A percentile compares a stretch with the other conserved stretches of the same genome.
Conservation (phyloP, 2,888 invertebrate species). For the Epirrhoe tristata region DNA sequence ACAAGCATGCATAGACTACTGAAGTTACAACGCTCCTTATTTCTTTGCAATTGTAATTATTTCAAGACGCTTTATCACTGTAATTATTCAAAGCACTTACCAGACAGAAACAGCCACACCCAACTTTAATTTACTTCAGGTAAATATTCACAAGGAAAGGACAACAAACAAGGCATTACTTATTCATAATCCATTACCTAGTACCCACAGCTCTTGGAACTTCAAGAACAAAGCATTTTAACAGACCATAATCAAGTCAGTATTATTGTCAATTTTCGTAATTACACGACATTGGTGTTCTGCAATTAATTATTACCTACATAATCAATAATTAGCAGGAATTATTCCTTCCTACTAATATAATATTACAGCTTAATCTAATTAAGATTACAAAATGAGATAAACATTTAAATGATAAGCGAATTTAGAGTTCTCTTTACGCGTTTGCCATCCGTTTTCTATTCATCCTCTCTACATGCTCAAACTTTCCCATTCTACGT, state of each 20-base stretch:
- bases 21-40: too few species aligned
- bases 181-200: conserved; percentile 16
- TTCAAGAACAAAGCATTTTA: conserved; percentile 13
- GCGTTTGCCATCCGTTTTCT: too few species aligned
- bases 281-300: neutral
- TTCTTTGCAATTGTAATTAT: neutral
- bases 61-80: neutral
- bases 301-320: too few species aligned
- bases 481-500: too few species aligned
- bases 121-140: conserved; percentile 4
- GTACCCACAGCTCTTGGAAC: conserved; percentile 1
- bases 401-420: too few species aligned
- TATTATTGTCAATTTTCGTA: conserved; percentile 1
- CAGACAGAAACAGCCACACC: neutral
- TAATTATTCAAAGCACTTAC: neutral
- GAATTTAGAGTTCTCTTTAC: too few species aligned
- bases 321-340: too few species aligned
- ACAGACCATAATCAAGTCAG: conserved; percentile 1
- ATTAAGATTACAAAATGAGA: too few species aligned
- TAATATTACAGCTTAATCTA: too few species aligned
- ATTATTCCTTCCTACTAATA: too few species aligned
- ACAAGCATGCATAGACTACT: too few species aligned
- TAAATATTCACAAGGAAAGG: conserved; percentile 9
- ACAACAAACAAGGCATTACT: conserved; percentile 12
- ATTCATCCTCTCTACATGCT: too few species aligned